These are phyloP conservation scores for Malaclemys terrapin DNA, from an alignment of 2,113 vertebrate species.

Conservation along the genomic window DNA sequence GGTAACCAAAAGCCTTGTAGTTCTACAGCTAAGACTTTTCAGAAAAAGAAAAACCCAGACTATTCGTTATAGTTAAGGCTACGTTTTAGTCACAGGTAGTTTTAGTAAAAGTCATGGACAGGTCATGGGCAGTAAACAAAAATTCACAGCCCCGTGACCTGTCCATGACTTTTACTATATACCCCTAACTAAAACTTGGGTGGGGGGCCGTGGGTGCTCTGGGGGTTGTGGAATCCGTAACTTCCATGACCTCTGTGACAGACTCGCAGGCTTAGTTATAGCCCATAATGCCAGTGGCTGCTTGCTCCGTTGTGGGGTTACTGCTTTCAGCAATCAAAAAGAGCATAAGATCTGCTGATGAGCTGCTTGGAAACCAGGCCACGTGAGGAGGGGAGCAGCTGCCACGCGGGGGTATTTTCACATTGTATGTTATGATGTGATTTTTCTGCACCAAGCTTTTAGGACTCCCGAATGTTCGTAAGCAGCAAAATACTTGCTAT, in stretches of 20 bases:
- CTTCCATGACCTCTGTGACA: too few species aligned
- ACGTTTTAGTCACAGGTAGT: too few species aligned
- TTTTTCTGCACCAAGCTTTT: not conserved
- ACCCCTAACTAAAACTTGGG: too few species aligned
- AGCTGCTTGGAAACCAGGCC: not conserved
- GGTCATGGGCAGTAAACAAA: too few species aligned
- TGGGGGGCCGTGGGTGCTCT: too few species aligned
- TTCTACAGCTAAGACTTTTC: not conserved
- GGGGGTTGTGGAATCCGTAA: too few species aligned
- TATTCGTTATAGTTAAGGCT: not conserved
- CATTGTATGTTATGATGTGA: not conserved
- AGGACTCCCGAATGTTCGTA: not conserved
- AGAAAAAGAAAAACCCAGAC: not conserved
- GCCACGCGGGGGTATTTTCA: not conserved
- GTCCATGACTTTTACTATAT: too few species aligned
- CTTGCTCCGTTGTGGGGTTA: not conserved
- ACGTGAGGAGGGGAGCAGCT: not conserved
- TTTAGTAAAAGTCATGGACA: too few species aligned
- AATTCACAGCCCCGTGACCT: too few species aligned
- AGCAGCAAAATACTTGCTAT: not conserved
- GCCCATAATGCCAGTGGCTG: too few species aligned
- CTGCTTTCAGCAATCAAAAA: not conserved
- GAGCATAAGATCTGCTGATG: not conserved
- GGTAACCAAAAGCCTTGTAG: not conserved
- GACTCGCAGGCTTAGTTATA: too few species aligned